These are phyloP conservation scores for Tetramorium simillimum DNA, from an alignment of 1,140 invertebrate species.

Conservation along the genomic window DNA sequence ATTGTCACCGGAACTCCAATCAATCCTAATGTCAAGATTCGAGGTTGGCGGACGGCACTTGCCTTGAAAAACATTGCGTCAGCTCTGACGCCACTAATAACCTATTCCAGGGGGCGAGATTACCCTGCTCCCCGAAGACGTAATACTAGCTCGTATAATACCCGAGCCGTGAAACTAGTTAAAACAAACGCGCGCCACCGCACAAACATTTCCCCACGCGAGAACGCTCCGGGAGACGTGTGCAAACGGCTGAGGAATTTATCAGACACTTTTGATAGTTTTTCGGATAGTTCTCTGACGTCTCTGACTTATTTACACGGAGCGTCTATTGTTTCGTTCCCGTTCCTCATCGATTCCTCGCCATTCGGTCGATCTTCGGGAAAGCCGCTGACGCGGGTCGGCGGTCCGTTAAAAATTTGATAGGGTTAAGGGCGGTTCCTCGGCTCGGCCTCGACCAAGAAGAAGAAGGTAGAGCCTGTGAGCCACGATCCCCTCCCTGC, in stretches of 20 bases:
- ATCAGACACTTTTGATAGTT: not conserved
- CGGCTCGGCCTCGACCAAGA: conserved; percentile 18
- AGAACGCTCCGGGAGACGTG: not conserved
- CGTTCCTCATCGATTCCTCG: not conserved
- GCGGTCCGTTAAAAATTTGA: conserved; percentile 43
- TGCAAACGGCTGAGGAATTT: not conserved
- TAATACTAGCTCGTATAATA: conserved; percentile 3
- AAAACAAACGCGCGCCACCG: not conserved
- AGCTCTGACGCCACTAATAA: conserved; percentile 50
- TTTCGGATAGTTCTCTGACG: not conserved
- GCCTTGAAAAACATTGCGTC: conserved; percentile 50
- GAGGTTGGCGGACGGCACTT: not conserved
- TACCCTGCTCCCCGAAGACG: not conserved
- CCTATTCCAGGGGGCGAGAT: conserved; percentile 9
- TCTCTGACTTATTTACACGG: not conserved
- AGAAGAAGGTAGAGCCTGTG: conserved; percentile 1
- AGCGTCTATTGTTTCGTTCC: not conserved
- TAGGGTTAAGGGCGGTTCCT: conserved; percentile 58
- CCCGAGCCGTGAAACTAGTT: not conserved
- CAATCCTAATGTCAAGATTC: not conserved
- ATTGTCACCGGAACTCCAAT: not conserved
- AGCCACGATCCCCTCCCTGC: not conserved
- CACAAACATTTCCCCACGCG: not conserved
- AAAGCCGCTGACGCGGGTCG: conserved; percentile 11
- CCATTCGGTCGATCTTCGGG: conserved; percentile 3